Base-by-base conservation (phyloP, 1,140 invertebrate species). In the Metaphire vulgaris region DNA sequence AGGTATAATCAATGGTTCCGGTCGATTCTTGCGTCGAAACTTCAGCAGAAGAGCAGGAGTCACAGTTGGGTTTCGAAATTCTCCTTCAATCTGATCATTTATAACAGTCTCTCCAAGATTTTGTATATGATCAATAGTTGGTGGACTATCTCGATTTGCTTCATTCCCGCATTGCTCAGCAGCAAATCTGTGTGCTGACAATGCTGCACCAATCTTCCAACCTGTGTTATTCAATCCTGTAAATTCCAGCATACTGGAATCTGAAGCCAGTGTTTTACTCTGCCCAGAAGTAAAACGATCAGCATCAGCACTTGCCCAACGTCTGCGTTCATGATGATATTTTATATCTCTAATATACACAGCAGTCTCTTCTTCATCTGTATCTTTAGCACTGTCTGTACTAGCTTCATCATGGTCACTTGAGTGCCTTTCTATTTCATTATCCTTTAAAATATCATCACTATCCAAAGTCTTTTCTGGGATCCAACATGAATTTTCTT, bases 1-100 rank as follows among this genome's bases (percentile, higher is more conserved):
- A 33, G 72, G 72, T n/a, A 73, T 73, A n/a, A 73, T 73, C 6
- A 73, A 34, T 6, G 72, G 72, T 14, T 34, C 72, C 1, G 72
- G 72, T 30, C 72, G 29, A 26, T 73, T 33, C 0, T 34, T 33
- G n/a, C 72, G 32, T 34, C 41, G 32, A n/a, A 73, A 34, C 28
- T 73, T 73, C 2, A 73, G 28, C 16, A 34, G 34, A 21, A 21
- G 6, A 56, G 41, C 41, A n/a, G n/a, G n/a, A n/a, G n/a, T n/a
- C n/a, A n/a, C n/a, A 56, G 6, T 56, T 6, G 41, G 41, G 41
- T 21, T 56, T 12, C 41, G 41, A 56, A 56, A 56, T 21, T 56
- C 41, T 56, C 6, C 41, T 6, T 56, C 6, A 21, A 21, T 21
- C 6, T 21, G 6, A 56, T 56, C 41, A 56, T 6, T 21, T 56